Evolutionary conservation across 2,113 vertebrate genomes (phyloP), one percentile per base, ranked within the genome.

Genomic region (Illadopsis cleaveri): DNA sequence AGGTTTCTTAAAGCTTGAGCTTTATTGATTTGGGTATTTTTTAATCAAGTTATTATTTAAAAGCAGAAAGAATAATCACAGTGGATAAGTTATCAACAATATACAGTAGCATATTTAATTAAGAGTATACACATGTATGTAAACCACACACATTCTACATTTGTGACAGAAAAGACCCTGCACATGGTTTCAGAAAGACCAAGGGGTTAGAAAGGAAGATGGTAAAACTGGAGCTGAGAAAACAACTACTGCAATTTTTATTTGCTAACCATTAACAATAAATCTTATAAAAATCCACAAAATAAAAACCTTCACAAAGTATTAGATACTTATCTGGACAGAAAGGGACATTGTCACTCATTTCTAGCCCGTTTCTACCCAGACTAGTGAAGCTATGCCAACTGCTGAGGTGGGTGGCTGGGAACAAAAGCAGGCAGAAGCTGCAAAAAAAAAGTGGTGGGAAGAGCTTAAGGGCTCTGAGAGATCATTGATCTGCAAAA

Each of bases 311-410:
- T 48, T 65, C 25, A 69, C 25, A 38, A 77, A 78, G n/a, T 51
- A 51, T 51, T 65, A 53, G 30, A n/a, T 57, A 61, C 37, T 62
- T 61, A 30, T 2, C 25, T 38, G 51, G 24, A 22, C 48, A 75
- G 31, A 80, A 88, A 44, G 17, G 21, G 66, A 47, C 64, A 64
- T 15, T 28, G 11, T 38, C 42, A 47, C 25, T 40, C 33, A 40
- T 38, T 76, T 83, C 88, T 37, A 37, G 14, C 13, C 47, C 0
- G 0, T 57, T 76, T 79, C 62, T 56, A 35, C 0, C 0, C 37
- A 77, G n/a, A 65, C 23, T 5, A 53, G 44, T 42, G 66, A 72
- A 22, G 71, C 51, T 56, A 13, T 44, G 20, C 35, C 70, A 76
- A 68, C 40, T 65, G 60, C 87, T 44, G 76, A 82, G 44, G 77